These are phyloP conservation scores for Drosophila mimica DNA, from an alignment of 2,888 invertebrate genomes.

Conservation along the genomic window DNA sequence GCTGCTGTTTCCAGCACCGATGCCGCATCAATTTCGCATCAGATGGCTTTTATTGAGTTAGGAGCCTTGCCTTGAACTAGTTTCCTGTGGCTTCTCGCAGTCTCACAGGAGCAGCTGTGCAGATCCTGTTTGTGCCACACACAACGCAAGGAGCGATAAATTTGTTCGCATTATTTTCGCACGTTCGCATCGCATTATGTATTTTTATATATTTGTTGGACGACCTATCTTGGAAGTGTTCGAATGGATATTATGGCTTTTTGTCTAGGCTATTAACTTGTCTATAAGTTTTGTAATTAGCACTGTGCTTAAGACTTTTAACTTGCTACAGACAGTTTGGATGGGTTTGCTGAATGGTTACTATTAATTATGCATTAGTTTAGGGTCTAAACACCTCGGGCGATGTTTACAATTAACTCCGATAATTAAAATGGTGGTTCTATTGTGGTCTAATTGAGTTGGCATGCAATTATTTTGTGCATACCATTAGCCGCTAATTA, in stretches of 20 bases:
- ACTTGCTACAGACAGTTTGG: conserved; percentile 4
- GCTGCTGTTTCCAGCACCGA: conserved; percentile 1
- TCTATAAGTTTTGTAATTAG: conserved; percentile 71
- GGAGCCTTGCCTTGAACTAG: conserved; percentile 61
- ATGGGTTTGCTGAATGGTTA: conserved; percentile 7
- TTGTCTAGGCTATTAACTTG: conserved; percentile 34
- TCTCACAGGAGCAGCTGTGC: conserved; percentile 40
- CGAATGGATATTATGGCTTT: conserved; percentile 9
- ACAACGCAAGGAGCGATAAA: conserved; percentile 49
- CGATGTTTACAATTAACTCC: conserved; percentile 14
- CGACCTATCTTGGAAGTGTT: conserved; percentile 1
- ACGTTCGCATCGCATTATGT: conserved; percentile 60
- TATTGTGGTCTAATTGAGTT: conserved; percentile 65
- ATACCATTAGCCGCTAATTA: conserved; percentile 45
- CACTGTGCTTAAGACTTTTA: conserved; percentile 63
- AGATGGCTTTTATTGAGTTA: conserved; percentile 65
- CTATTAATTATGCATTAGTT: conserved; percentile 61
- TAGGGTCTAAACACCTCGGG: conserved; percentile 11
- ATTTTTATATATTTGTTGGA: conserved; percentile 31
- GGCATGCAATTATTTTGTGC: conserved; percentile 61
- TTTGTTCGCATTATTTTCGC: conserved; percentile 62
- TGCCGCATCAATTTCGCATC: conserved; percentile 48
- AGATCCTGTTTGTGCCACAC: conserved; percentile 25
- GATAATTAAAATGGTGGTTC: conserved; percentile 54
- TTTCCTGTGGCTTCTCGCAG: conserved; percentile 40